These are phyloP conservation scores for Bradypus variegatus DNA, from an alignment of 2,797 vertebrate species.

Conservation along the genomic window DNA sequence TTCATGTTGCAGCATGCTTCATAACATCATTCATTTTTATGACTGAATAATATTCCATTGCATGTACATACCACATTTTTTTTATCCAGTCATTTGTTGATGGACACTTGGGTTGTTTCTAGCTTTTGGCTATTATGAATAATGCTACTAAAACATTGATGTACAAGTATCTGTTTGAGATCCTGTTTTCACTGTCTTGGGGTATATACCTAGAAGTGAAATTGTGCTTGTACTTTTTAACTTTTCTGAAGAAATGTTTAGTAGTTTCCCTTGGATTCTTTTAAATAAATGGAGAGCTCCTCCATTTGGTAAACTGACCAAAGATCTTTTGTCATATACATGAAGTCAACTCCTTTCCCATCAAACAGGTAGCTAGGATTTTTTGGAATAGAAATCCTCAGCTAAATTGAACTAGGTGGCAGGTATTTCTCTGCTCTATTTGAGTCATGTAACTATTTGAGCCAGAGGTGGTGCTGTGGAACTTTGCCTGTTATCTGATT, in stretches of 20 bases:
- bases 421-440: neutral
- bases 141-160: no score
- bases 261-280: neutral
- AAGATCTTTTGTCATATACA: neutral
- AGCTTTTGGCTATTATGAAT: no score
- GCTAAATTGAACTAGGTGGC: neutral
- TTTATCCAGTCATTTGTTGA: no score
- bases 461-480: neutral
- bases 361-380: neutral
- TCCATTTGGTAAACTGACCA: neutral
- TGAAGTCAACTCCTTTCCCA: neutral
- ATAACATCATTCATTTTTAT: no score
- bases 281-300: constrained; percentile 7
- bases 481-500: neutral
- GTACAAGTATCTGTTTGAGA: no score
- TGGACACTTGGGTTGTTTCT: no score
- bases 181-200: no score
- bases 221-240: no score
- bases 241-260: neutral
- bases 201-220: no score
- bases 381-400: constrained; percentile 33
- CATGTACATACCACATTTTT: no score
- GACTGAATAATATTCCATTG: no score
- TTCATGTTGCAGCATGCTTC: no score
- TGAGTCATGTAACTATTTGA: neutral